A percentile compares a stretch with the other conserved stretches of the same genome.
phyloP scores from a whole-genome alignment of 2,113 vertebrate genomes.

The Psittacula cyanocephala region DNA sequence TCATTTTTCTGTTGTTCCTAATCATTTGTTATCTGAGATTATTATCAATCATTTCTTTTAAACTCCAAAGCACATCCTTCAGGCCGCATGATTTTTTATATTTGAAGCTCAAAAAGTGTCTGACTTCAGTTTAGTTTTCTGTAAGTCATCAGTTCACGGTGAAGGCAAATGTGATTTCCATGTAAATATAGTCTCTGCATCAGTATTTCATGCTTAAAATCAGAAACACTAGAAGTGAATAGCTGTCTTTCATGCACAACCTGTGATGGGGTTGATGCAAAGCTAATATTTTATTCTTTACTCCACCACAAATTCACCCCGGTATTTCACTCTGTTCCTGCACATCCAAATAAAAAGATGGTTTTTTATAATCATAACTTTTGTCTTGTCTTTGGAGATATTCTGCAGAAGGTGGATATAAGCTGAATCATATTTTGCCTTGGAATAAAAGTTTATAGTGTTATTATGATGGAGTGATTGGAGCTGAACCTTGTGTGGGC shows the following conservation, averaged over 20 bases:
- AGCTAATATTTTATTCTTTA: not conserved
- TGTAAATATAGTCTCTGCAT: not conserved
- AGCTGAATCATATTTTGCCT: not conserved
- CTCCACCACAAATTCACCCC: not conserved
- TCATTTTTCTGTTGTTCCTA: not conserved
- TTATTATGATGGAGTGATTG: not conserved
- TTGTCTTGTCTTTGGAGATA: not conserved
- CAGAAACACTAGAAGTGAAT: not conserved
- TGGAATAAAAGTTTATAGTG: not conserved
- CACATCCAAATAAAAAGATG: not conserved
- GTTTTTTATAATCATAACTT: not conserved
- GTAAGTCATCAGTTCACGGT: not conserved
- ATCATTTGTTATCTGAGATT: not conserved
- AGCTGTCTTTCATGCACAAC: not conserved
- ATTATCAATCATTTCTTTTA: not conserved
- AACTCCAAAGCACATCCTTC: not conserved
- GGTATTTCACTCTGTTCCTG: not conserved
- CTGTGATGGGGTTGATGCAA: not conserved
- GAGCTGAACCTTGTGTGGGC: not conserved
- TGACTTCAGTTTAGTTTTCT: conserved; percentile 2
- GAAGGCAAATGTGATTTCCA: not conserved
- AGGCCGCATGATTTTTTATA: not conserved
- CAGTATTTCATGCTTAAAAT: conserved; percentile 6
- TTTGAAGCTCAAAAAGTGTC: not conserved
- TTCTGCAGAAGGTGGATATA: not conserved